Evolutionary conservation across 1,140 invertebrate species (phyloP), one percentile per base, ranked within the genome.

Genomic region (Trissolcus basalis): DNA sequence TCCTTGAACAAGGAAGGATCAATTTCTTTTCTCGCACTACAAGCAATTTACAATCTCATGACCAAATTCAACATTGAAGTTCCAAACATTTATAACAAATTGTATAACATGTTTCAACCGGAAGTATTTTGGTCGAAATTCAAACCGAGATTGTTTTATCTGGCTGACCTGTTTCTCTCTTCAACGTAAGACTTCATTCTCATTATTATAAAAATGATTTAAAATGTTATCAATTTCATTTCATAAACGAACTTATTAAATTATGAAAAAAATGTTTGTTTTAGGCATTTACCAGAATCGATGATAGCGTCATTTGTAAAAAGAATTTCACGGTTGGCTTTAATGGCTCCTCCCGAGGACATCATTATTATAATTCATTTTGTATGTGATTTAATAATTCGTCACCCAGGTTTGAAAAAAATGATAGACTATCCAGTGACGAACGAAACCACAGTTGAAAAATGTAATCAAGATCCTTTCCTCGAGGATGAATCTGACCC

Each of bases 271-370:
- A 35, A 35, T n/a, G n/a, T n/a, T 67, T 43, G 47, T 72, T 81
- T 89, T 15, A 96, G 95, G 0, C 96, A 98, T 90, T 89, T 99
- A 64, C 96, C 97, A 0, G 94, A 97, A 81, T 92, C 93, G 74
- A 85, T 98, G 55, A 96, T 98, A 7, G 97, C 96, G 0, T 95
- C 97, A 2, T 99, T 99, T 89, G 93, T 93, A 3, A 99, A 99
- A 88, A 92, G 94, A 56, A 86, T 98, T 39, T 91, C 96, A 0
- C 91, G 97, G 8, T 88, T 99, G 36, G 91, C 93, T 10, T 88
- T 99, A 2, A 89, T 93, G 16, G 96, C 96, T 15, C 93, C 94
- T 12, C 91, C 95, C 0, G 92, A 94, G 67, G 94, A 96, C 82
- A 91, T 96, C 14, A 87, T 92, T 6, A 91, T 96, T 14, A 91